Evolutionary conservation across 2,888 invertebrate species (phyloP).

Genomic region (Penaeus monodon): DNA sequence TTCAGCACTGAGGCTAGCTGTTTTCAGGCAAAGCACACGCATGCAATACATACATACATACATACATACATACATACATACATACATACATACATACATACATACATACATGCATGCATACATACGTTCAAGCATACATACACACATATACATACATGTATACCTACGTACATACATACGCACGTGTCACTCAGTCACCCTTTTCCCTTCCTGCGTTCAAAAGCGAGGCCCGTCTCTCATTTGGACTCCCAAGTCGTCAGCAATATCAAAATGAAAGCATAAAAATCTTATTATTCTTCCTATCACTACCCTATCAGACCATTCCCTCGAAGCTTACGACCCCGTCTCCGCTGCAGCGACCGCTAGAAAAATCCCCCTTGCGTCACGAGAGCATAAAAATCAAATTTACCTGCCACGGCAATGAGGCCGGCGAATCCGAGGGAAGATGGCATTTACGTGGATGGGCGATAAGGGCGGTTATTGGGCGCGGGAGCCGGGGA

Average conservation of each 20-base stretch:
- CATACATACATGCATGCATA: too few relatives aligned
- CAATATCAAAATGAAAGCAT: conserved; percentile 61
- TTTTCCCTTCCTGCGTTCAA: conserved; percentile 19
- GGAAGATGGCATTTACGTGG: not conserved
- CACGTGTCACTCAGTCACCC: conserved; percentile 24
- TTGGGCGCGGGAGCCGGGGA: not conserved
- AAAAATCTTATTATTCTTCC: conserved; percentile 56
- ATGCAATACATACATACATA: too few relatives aligned
- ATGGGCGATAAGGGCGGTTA: conserved; percentile 6
- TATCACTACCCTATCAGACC: conserved; percentile 55
- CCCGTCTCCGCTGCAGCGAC: not conserved
- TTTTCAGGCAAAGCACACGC: too few relatives aligned
- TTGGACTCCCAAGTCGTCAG: conserved; percentile 46
- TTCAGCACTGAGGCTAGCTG: too few relatives aligned
- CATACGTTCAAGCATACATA: too few relatives aligned
- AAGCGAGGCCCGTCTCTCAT: conserved; percentile 11
- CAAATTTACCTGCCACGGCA: conserved; percentile 20
- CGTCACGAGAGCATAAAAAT: conserved; percentile 15
- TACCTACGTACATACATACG: too few relatives aligned
- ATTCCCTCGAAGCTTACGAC: conserved; percentile 36
- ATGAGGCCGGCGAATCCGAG: not conserved
- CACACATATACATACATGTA: too few relatives aligned
- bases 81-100: too few relatives aligned
- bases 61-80: too few relatives aligned
- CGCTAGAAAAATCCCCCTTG: conserved; percentile 5